Evolutionary conservation across 2,888 invertebrate species (phyloP).

Genomic region (Drosophila meridionalis): DNA sequence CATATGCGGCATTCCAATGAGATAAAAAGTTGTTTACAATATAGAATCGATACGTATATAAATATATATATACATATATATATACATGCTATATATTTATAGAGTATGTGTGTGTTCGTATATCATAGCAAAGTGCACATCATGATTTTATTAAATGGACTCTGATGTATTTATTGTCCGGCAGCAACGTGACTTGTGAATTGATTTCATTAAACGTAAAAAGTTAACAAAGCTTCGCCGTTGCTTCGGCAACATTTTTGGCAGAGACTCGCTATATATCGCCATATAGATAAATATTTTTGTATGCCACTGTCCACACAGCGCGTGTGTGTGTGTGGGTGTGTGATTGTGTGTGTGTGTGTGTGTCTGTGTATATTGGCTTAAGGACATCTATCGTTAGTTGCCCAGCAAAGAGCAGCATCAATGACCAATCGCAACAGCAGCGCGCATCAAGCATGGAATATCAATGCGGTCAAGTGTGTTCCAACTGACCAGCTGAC

Average conservation of each 20-base stretch:
- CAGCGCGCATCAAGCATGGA: slow-evolving; percentile 66
- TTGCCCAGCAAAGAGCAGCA: slow-evolving; percentile 49
- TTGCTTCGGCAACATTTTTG: slow-evolving; percentile 64
- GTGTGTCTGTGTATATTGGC: slow-evolving; percentile 54
- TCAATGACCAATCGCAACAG: slow-evolving; percentile 79
- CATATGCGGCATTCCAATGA: slow-evolving; percentile 78
- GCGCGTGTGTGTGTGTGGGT: neutral
- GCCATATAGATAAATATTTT: slow-evolving; percentile 71
- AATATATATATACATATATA: slow-evolving; percentile 18
- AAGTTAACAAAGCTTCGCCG: slow-evolving; percentile 76
- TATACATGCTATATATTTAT: slow-evolving; percentile 13
- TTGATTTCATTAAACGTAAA: slow-evolving; percentile 83
- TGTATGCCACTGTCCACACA: slow-evolving; percentile 45
- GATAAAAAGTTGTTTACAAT: slow-evolving; percentile 72
- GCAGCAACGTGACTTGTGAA: slow-evolving; percentile 84
- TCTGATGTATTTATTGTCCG: slow-evolving; percentile 84
- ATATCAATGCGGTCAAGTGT: slow-evolving; percentile 76
- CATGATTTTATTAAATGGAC: slow-evolving; percentile 84
- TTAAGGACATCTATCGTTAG: slow-evolving; percentile 79
- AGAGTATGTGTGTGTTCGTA: slow-evolving; percentile 28
- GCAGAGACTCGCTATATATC: slow-evolving; percentile 57
- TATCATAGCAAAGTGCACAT: slow-evolving; percentile 81
- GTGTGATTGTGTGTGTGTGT: slow-evolving; percentile 17
- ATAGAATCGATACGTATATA: slow-evolving; percentile 64
- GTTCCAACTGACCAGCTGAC: slow-evolving; percentile 32